Base-by-base conservation (phyloP, 2,888 invertebrate genomes). In the Oeneis ivallda region DNA sequence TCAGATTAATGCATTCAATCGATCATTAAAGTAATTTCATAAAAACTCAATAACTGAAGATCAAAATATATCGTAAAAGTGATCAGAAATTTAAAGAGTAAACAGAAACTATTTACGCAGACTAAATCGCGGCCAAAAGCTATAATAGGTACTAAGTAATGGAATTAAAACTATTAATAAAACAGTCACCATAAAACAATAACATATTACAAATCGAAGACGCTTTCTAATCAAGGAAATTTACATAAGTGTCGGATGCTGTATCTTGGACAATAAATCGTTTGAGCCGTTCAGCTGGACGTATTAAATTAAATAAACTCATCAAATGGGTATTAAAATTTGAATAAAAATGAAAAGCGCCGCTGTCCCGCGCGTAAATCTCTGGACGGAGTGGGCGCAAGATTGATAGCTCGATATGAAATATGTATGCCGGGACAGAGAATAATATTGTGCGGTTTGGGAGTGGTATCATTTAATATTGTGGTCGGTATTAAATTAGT, bases 361-460 rank as follows among this genome's bases (percentile, higher is more conserved):
- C 75, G 76, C 72, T 69, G 73, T 74, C 70, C 70, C 74, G 70
- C 72, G 72, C 75, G 77, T 83, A 81, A 82, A 85, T 83, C 83
- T 82, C 72, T 60, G 72, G 75, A 70, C 65, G 74, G 74, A 74
- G 86, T 83, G 80, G 87, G 88, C 76, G 81, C 70, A 80, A 82
- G 89, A 90, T 87, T 84, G 86, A 90, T 90, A 73, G 80, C 76
- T 73, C 74, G 69, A 71, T 80, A 82, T 86, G 85, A 86, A 81
- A 83, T 85, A 85, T 85, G 82, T 81, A 71, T 66, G 69, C 58
- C 39, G 26, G 62, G 56, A 56, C 61, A 63, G 61, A 32, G 67
- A 68, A 60, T 71, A 68, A 65, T 70, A 68, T 75, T 75, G 70
- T 65, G 70, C 65, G 58, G 54, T 54, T 54, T 56, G 70, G 67